These are phyloP conservation scores for Diglossa cyanea DNA, from an alignment of 2,797 vertebrate genomes.

Conservation along the genomic window DNA sequence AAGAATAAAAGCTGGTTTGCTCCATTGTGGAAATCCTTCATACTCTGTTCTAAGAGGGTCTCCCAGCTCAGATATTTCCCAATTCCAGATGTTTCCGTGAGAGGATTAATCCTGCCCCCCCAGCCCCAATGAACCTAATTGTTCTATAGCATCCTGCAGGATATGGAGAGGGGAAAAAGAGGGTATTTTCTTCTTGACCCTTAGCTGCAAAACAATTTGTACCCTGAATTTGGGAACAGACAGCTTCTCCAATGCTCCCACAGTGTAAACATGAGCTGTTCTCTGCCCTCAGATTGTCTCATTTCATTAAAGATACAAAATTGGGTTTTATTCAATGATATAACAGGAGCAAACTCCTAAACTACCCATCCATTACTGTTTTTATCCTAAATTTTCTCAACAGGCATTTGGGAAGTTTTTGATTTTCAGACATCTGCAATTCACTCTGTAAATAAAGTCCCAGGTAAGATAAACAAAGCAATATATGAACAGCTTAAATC, in stretches of 20 bases:
- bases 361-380: background rate
- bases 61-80: constrained; percentile 19
- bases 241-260: background rate
- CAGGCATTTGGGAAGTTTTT: background rate
- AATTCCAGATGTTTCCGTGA: constrained; percentile 51
- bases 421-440: background rate
- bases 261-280: background rate
- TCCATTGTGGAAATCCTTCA: constrained; percentile 20
- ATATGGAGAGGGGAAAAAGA: constrained; percentile 19
- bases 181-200: constrained; percentile 1
- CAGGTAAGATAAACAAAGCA: background rate
- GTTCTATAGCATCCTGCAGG: constrained; percentile 27
- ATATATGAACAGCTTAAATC: background rate
- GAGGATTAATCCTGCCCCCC: background rate
- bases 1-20: constrained; percentile 26
- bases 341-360: background rate
- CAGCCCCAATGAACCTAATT: background rate
- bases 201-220: constrained; percentile 20
- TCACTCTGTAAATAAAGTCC: background rate
- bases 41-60: background rate
- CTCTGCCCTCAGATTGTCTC: background rate
- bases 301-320: background rate
- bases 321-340: background rate
- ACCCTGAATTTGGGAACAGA: constrained; percentile 8
- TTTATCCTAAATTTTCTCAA: background rate